These are phyloP conservation scores for Callipepla squamata DNA, from an alignment of 2,113 vertebrate species.

Conservation along the genomic window DNA sequence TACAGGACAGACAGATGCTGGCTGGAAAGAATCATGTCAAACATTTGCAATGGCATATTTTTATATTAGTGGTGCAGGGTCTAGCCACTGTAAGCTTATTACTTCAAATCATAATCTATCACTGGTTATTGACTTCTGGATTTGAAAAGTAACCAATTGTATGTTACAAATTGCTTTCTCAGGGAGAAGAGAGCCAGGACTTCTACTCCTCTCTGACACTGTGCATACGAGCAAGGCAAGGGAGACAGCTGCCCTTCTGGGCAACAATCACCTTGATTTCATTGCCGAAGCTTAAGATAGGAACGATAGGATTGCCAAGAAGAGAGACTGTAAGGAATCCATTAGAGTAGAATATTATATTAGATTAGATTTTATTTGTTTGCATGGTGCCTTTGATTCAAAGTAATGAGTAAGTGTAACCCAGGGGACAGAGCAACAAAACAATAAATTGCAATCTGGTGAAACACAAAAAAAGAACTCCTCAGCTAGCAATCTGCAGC, in stretches of 20 bases:
- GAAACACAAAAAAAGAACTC: conserved; percentile 31
- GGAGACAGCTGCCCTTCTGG: neutral
- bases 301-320: conserved; percentile 44
- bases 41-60: neutral
- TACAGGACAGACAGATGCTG: neutral
- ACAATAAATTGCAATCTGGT: conserved; percentile 42
- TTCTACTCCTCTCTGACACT: neutral
- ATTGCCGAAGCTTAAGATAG: conserved; percentile 27
- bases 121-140: neutral
- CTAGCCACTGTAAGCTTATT: conserved; percentile 49
- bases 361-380: conserved; percentile 66
- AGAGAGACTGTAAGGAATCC: conserved; percentile 58
- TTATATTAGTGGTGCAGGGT: conserved; percentile 24
- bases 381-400: conserved; percentile 61
- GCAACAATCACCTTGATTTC: conserved; percentile 23
- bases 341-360: conserved; percentile 55
- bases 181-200: neutral
- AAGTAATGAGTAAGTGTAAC: conserved; percentile 58
- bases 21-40: conserved; percentile 55
- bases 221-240: neutral
- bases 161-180: neutral
- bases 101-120: conserved; percentile 45
- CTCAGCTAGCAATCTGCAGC: neutral
- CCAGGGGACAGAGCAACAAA: conserved; percentile 28
- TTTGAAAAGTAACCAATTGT: neutral